Evolutionary conservation across 1,140 invertebrate genomes (phyloP).

Genomic region (Drosophila sp.): DNA sequence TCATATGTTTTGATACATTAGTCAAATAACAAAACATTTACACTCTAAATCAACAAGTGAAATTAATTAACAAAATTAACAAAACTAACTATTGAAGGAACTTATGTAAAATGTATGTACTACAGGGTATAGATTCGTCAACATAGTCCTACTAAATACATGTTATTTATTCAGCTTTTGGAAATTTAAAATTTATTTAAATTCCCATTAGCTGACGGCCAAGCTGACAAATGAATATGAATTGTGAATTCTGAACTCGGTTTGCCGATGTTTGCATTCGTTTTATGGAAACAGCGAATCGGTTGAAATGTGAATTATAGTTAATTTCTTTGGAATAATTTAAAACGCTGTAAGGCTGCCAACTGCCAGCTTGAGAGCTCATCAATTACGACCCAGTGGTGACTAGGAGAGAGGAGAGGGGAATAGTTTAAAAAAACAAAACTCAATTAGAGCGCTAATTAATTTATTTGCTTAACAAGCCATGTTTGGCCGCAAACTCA

Average conservation of each 20-base stretch:
- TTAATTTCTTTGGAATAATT: constrained; percentile 54
- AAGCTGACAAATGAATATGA: constrained; percentile 36
- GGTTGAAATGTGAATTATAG: constrained; percentile 69
- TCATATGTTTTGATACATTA: neutral
- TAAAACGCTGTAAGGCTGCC: constrained; percentile 42
- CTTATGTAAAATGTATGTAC: neutral
- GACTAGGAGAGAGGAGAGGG: neutral
- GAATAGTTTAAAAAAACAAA: constrained; percentile 40
- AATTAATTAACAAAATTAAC: neutral
- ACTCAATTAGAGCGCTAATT: constrained; percentile 79
- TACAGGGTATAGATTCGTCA: neutral
- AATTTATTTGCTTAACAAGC: constrained; percentile 81
- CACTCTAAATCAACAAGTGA: neutral
- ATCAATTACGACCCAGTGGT: constrained; percentile 43
- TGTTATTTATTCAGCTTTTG: constrained; percentile 22
- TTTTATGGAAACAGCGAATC: constrained; percentile 7
- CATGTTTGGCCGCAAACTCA: constrained; percentile 82
- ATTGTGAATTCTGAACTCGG: constrained; percentile 21
- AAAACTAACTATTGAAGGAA: too few relatives aligned
- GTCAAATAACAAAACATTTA: too few relatives aligned
- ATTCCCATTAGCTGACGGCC: constrained; percentile 30
- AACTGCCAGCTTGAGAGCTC: constrained; percentile 26
- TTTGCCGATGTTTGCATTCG: constrained; percentile 22
- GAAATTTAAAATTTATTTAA: constrained; percentile 28
- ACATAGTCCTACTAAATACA: neutral